Percentiles rank a stretch among this genome's conserved stretches.
Conservation (phyloP, 2,797 vertebrate species). For the Chloroceryle amazona region DNA sequence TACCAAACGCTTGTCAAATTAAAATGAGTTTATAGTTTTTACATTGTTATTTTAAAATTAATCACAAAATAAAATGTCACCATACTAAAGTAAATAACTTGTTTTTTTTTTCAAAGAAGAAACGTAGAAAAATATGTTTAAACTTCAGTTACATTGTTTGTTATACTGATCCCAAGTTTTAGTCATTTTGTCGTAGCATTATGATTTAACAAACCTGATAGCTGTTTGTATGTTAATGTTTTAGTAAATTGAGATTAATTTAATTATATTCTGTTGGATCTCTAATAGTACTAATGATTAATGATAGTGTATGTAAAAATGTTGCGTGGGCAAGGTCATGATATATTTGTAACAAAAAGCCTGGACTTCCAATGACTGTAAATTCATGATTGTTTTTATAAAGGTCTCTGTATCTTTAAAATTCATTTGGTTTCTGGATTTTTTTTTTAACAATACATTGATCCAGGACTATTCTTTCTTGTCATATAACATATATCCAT, state of each 20-base stretch:
- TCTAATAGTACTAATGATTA: conserved; percentile 73
- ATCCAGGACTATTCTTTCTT: not conserved
- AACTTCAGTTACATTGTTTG: conserved; percentile 60
- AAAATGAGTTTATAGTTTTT: conserved; percentile 85
- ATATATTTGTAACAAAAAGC: conserved; percentile 35
- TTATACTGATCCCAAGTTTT: conserved; percentile 41
- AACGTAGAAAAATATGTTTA: conserved; percentile 60
- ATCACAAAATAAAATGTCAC: conserved; percentile 85
- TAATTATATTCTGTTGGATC: conserved; percentile 68
- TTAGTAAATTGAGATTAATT: conserved; percentile 80
- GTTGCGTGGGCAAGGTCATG: conserved; percentile 52
- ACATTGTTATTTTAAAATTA: conserved; percentile 84
- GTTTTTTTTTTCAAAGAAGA: conserved; percentile 38
- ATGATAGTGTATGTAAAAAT: conserved; percentile 53
- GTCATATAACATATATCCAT: not conserved
- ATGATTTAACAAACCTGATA: conserved; percentile 64
- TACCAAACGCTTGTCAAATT: conserved; percentile 87
- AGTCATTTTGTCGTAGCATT: conserved; percentile 51
- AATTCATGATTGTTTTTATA: not conserved
- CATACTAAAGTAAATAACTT: conserved; percentile 74
- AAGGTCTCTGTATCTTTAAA: not conserved
- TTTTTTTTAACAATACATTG: not conserved
- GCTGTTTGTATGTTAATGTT: conserved; percentile 70
- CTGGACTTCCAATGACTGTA: not conserved
- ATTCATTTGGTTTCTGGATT: not conserved